Evolutionary conservation across 30 jellyfish, hydroid and myxozoan species (phyloP).

Genomic region (Nemopilema nomurai): DNA sequence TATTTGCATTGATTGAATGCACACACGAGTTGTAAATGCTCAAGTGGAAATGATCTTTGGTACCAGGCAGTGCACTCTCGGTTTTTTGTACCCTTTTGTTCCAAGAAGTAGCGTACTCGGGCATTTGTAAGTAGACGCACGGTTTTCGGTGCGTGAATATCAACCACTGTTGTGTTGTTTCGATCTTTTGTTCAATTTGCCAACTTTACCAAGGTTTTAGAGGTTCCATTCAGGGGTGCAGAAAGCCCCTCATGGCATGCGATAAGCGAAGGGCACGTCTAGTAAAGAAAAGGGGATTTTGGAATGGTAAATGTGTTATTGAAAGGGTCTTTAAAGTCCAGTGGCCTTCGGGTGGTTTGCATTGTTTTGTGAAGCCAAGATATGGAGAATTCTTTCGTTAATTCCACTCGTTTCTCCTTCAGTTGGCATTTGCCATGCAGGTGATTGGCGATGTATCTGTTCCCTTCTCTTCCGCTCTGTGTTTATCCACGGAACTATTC

Average conservation of each 20-base stretch:
- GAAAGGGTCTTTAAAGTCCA: not conserved
- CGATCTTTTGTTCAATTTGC: conserved; percentile 25
- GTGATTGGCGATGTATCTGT: not conserved
- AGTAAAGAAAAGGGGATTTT: not conserved
- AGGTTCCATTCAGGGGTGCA: not conserved
- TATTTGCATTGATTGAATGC: conserved; percentile 68
- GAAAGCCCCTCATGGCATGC: not conserved
- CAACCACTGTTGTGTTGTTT: not conserved
- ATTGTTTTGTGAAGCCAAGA: not conserved
- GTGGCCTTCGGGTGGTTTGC: not conserved
- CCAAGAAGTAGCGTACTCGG: conserved; percentile 36
- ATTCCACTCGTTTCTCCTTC: not conserved
- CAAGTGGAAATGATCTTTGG: conserved; percentile 13
- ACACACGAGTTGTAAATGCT: conserved; percentile 52
- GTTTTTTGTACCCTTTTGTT: conserved; percentile 2
- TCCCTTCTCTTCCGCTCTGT: not conserved
- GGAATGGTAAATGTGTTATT: not conserved
- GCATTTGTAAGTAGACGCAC: conserved; percentile 27
- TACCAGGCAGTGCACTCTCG: conserved; percentile 9
- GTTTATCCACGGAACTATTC: not conserved
- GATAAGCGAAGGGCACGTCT: not conserved
- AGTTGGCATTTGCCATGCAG: not conserved
- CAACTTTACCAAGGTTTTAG: not conserved
- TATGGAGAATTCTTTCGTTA: not conserved
- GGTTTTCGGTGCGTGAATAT: not conserved